These are phyloP conservation scores for Himalopsyche tibetana DNA, from an alignment of 2,888 invertebrate genomes.

Conservation along the genomic window DNA sequence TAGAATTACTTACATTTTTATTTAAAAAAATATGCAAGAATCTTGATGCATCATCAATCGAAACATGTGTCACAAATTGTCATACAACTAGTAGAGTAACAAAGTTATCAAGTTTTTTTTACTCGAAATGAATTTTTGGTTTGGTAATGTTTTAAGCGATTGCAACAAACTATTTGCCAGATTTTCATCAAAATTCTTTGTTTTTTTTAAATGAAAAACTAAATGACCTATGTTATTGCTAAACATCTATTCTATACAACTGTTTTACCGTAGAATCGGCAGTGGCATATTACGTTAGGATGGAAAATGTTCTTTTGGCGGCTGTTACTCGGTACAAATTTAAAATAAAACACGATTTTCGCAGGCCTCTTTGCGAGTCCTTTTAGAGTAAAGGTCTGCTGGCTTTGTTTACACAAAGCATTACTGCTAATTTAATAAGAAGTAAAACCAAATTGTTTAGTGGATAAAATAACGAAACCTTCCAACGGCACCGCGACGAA, in stretches of 20 bases:
- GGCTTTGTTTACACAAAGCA: slow-evolving; percentile 18
- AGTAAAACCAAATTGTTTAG: slow-evolving; percentile 28
- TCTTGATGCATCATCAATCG: too few relatives aligned
- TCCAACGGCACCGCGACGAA: neutral
- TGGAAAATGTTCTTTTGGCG: slow-evolving; percentile 6
- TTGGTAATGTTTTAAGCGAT: too few relatives aligned
- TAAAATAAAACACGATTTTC: slow-evolving; percentile 16
- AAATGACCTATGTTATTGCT: too few relatives aligned
- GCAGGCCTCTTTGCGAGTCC: neutral
- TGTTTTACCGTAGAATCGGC: neutral
- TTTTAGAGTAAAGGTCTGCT: neutral
- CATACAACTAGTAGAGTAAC: too few relatives aligned
- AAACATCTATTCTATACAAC: neutral
- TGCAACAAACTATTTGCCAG: too few relatives aligned
- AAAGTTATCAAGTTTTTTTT: too few relatives aligned
- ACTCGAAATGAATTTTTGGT: too few relatives aligned
- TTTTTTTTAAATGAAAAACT: too few relatives aligned
- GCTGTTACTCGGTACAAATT: slow-evolving; percentile 16
- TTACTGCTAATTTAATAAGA: slow-evolving; percentile 22
- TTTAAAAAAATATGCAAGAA: too few relatives aligned
- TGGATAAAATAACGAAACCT: neutral
- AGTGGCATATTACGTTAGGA: neutral
- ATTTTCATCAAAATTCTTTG: too few relatives aligned
- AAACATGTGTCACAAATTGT: too few relatives aligned
- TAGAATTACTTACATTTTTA: too few relatives aligned